These are phyloP conservation scores for Ectropis crepuscularia DNA, from an alignment of 2,888 invertebrate genomes.

Conservation along the genomic window DNA sequence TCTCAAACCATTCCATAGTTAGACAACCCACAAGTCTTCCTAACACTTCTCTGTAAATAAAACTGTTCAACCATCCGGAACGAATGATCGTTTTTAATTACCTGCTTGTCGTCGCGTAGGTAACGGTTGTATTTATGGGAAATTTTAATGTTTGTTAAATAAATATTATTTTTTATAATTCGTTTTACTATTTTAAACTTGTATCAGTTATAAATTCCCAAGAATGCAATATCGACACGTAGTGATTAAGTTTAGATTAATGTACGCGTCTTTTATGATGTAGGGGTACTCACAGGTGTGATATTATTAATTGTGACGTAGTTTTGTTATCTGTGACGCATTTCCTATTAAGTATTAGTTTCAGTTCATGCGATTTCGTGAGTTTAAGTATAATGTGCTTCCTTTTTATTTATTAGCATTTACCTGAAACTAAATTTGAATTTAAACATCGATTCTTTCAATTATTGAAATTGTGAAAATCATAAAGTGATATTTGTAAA, in stretches of 20 bases:
- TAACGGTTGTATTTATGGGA: conserved; percentile 57
- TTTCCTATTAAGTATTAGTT: conserved; percentile 36
- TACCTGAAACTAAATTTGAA: conserved; percentile 32
- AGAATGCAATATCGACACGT: conserved; percentile 43
- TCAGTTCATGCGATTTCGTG: conserved; percentile 33
- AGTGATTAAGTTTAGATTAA: conserved; percentile 34
- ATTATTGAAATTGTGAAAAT: conserved; percentile 30
- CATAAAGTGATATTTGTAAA: conserved; percentile 55
- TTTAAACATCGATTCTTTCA: conserved; percentile 12
- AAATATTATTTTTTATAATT: conserved; percentile 58
- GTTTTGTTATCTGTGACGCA: conserved; percentile 37
- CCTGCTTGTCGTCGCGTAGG: conserved; percentile 49
- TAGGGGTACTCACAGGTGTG: conserved; percentile 36
- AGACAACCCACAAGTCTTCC: conserved; percentile 36
- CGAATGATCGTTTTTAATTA: conserved; percentile 62
- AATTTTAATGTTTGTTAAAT: conserved; percentile 63
- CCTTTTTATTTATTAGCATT: conserved; percentile 41
- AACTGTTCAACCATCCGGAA: conserved; percentile 63
- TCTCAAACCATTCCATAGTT: conserved; percentile 47
- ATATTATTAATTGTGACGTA: conserved; percentile 37
- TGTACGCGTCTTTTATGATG: conserved; percentile 23
- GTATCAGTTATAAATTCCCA: conserved; percentile 41
- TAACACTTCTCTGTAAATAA: conserved; percentile 70
- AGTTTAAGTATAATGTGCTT: conserved; percentile 23
- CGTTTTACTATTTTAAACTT: conserved; percentile 50